These are phyloP conservation scores for Centropyge bicolor DNA, from an alignment of 2,797 vertebrate species.

Conservation along the genomic window DNA sequence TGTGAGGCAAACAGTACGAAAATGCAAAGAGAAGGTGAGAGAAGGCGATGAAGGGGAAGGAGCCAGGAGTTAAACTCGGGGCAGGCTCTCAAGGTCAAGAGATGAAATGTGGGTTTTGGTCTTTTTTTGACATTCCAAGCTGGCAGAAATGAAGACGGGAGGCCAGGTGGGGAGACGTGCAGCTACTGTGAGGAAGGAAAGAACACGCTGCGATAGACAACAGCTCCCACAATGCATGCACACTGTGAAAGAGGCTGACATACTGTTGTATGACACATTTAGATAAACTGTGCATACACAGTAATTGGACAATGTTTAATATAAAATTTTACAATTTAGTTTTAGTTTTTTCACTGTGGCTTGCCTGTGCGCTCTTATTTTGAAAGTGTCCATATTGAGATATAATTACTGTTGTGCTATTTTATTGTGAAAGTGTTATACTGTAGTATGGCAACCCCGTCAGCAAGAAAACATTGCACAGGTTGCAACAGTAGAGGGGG, in stretches of 20 bases:
- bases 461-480: constrained; percentile 1
- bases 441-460: constrained; percentile 41
- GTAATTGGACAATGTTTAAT: no score
- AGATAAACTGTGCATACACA: background rate
- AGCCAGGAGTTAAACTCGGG: constrained; percentile 22
- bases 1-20: background rate
- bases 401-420: background rate
- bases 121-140: constrained; percentile 18
- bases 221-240: constrained; percentile 48
- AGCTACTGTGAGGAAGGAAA: constrained; percentile 20
- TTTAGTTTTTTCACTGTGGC: background rate
- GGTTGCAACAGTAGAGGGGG: background rate
- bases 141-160: constrained; percentile 15
- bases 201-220: constrained; percentile 10
- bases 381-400: background rate
- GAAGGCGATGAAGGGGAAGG: constrained; percentile 10
- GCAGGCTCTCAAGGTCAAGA: constrained; percentile 48
- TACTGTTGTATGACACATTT: constrained; percentile 24
- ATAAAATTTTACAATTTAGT: no score
- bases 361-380: background rate
- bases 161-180: constrained; percentile 7
- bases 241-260: constrained; percentile 45
- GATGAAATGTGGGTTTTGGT: constrained; percentile 10
- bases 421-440: constrained; percentile 1
- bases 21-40: constrained; percentile 19